Percentiles rank a stretch among this genome's conserved stretches.
These are phyloP conservation scores for Epistrophe eligans DNA, from an alignment of 2,888 invertebrate species.

Conservation along the genomic window DNA sequence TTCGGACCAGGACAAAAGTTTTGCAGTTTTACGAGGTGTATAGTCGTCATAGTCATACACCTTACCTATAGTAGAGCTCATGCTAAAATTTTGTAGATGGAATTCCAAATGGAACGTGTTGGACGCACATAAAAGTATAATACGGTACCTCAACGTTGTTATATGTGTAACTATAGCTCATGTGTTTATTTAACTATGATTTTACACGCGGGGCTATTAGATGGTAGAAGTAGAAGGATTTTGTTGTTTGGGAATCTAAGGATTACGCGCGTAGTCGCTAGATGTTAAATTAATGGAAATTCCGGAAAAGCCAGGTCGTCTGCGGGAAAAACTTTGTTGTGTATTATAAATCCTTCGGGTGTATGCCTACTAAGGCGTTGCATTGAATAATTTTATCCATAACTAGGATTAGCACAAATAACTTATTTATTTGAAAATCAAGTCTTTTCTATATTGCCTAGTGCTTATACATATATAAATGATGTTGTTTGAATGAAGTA, in stretches of 20 bases:
- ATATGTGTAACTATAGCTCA: not conserved
- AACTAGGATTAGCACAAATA: conserved; percentile 26
- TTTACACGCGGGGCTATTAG: conserved; percentile 70
- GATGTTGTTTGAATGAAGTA: not conserved
- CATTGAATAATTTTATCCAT: conserved; percentile 32
- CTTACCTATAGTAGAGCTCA: not conserved
- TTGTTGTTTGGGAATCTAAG: conserved; percentile 67
- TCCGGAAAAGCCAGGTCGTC: conserved; percentile 68
- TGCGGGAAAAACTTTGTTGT: conserved; percentile 67
- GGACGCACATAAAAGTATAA: conserved; percentile 1
- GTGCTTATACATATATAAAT: not conserved
- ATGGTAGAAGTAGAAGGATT: conserved; percentile 36
- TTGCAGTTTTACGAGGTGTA: conserved; percentile 53
- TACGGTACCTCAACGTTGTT: too few species aligned
- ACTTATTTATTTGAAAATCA: conserved; percentile 16
- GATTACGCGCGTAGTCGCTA: conserved; percentile 66
- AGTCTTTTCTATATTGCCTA: not conserved
- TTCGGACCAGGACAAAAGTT: conserved; percentile 58
- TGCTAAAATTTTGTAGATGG: conserved; percentile 41
- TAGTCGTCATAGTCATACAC: not conserved
- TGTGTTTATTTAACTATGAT: conserved; percentile 61
- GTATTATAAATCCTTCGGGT: conserved; percentile 36
- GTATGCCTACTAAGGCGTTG: conserved; percentile 27
- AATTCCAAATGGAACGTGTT: conserved; percentile 70
- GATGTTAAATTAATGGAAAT: conserved; percentile 73